Evolutionary conservation across 2,797 vertebrate species (phyloP), one percentile per base, ranked within the genome.

Genomic region (Gobio occitaniae): DNA sequence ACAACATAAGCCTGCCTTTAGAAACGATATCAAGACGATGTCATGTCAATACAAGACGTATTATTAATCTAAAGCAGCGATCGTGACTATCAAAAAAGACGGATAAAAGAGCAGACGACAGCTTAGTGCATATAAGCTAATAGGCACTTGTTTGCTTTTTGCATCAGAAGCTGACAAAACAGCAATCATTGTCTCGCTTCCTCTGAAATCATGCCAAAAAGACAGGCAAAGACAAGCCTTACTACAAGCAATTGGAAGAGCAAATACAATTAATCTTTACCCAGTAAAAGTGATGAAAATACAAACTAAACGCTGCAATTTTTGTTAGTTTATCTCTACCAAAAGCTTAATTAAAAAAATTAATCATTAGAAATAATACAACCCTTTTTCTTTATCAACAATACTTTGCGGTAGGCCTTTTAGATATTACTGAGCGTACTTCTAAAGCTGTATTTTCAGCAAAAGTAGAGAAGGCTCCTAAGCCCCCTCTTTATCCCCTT

Each of bases 401-500:
- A 59, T 80, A 44, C 65, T 74, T 82, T 36, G 50, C 71, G 81
- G 80, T 69, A 63, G 83, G 84, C 91, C 92, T 75, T 72, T 25
- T 90, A 81, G 87, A 65, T 66, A 82, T 72, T 38, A 48, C 59
- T 66, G 61, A 89, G 78, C 19, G 88, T 90, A 56, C 84, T 84
- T 86, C 69, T 87, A 21, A 59, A 84, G 87, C 84, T 82, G 68
- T 56, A 61, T 90, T 89, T 87, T 86, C 68, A 90, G 71, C n/a
- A 84, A 84, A 89, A 87, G 86, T 82, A 88, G 44, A 86, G 63
- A 89, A 89, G 82, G 83, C 82, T 91, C 84, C 88, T 90, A 76
- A 87, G 92, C 90, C 87, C 91, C 90, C 90, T 94, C 93, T 94
- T 92, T 92, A 91, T 94, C 91, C 95, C 94, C 93, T 95, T 92